Base-by-base conservation (phyloP, 30 jellyfish, hydroid and myxozoan genomes). In the Aurelia sp. region DNA sequence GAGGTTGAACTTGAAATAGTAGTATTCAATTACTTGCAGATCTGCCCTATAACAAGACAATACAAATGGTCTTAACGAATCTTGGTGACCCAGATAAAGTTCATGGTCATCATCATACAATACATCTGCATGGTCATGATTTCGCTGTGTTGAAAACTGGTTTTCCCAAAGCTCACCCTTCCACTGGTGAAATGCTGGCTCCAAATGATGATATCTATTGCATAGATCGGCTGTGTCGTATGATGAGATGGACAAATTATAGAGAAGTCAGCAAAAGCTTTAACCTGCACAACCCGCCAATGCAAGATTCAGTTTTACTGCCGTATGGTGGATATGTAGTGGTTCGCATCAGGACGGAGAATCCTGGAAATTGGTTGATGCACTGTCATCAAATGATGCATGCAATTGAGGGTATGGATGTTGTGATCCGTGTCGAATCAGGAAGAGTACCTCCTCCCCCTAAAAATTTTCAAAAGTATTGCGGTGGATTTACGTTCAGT, bases 311-410 rank as follows among this genome's bases (percentile, higher is more conserved):
- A 3, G 74, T 92, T 58, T 62, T 87, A 30, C 44, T 92, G 50
- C 98, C 97, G n/a, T 89, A 74, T 70, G 98, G 98, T 11, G 98
- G 97, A n/a, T 92, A 86, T 48, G 95, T 81, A 5, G 97, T 92
- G 23, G 71, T 87, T 19, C 84, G 98, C 33, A 79, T 92, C 62
- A 88, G 96, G 82, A 80, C 98, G 13, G 91, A 92, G 58, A 92
- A 92, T 79, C 98, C 98, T 8, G 98, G 98, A 11, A 80, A 71
- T 47, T 92, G 98, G 98, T 73, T 92, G 40, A 30, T 92, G 89
- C 98, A 92, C 59, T 92, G 98, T 81, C 98, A 92, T 31, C 88
- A 89, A 53, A 88, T 78, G 88, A 81, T 80, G 78, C 98, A 92
- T 58, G 86, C 90, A 31, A 67, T 84, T 37, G 98, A 92, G 21